Evolutionary conservation across 2,797 vertebrate genomes (phyloP), one percentile per base, ranked within the genome.

Genomic region (Meda fulgida): DNA sequence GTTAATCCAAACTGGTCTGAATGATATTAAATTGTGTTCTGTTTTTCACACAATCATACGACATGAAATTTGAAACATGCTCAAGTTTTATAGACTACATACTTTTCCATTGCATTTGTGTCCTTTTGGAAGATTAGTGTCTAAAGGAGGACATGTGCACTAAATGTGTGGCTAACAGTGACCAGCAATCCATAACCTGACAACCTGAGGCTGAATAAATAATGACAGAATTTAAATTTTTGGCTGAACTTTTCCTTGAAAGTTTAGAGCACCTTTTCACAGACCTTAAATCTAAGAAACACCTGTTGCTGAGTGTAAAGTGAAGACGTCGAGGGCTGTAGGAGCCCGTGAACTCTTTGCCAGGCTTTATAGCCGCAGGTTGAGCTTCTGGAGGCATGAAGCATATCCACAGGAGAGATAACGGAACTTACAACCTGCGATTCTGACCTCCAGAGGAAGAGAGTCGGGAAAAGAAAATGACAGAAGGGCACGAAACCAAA

Each of bases 281-380:
- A 19, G 16, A 19, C 29, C 13, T 16, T 60, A 60, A n/a, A 38
- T 67, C 16, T 13, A 38, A 34, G 58, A 66, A 79, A 48, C 26
- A 67, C 67, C 29, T 69, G 36, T 18, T 23, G 4, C 60, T 7
- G 21, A 63, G 43, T 51, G 63, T 51, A 9, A 29, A 34, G 51
- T 2, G 26, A 65, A 48, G 58, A 79, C 8, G 26, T 43, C 0
- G 40, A 66, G 18, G 16, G 9, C 10, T 31, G 19, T 5, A 26
- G 76, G 76, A 78, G 55, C 2, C 18, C 5, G 55, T 43, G 43
- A 67, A 65, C 78, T 34, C 40, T 46, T 29, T 34, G 78, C 65
- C 23, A 79, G 78, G 6, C 60, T 66, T 66, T 66, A 48, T 26
- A 80, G 43, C 43, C 51, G 43, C 78, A 80, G 63, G 63, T 34